Evolutionary conservation across 1,140 invertebrate genomes (phyloP).

Genomic region (Muscidifurax raptorellus): DNA sequence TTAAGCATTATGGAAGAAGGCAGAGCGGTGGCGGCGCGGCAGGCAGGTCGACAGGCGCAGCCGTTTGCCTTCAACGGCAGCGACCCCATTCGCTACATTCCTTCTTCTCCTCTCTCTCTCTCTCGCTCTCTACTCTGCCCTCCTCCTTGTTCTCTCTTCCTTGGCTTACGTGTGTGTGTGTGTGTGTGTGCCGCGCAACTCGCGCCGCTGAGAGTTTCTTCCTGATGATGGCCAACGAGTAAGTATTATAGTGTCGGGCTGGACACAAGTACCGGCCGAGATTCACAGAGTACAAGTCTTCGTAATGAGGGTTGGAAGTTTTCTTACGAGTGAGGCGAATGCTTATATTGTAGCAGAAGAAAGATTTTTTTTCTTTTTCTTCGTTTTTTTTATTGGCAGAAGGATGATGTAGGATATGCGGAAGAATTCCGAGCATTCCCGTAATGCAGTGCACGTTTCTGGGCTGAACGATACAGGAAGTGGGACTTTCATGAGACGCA

Average conservation of each 20-base stretch:
- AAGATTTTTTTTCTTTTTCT: no score
- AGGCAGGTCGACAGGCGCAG: conserved; percentile 58
- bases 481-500: no score
- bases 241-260: not conserved
- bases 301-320: not conserved
- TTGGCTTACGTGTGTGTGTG: not conserved
- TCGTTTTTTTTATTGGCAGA: no score
- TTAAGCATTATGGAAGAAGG: conserved; percentile 49
- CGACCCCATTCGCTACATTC: conserved; percentile 73
- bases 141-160: not conserved
- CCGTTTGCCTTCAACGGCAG: conserved; percentile 72
- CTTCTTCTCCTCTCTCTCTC: conserved; percentile 55
- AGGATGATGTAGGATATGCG: not conserved
- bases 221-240: not conserved
- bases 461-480: no score
- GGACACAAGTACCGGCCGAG: not conserved
- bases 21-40: conserved; percentile 27
- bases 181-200: not conserved
- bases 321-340: not conserved
- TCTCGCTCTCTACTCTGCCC: conserved; percentile 19
- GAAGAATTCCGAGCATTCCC: no score
- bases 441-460: no score
- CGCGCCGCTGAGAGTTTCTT: not conserved
- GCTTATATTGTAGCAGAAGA: not conserved
- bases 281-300: not conserved